These are phyloP conservation scores for Pollimyrus isidori DNA, from an alignment of 2,113 vertebrate species.

Conservation along the genomic window DNA sequence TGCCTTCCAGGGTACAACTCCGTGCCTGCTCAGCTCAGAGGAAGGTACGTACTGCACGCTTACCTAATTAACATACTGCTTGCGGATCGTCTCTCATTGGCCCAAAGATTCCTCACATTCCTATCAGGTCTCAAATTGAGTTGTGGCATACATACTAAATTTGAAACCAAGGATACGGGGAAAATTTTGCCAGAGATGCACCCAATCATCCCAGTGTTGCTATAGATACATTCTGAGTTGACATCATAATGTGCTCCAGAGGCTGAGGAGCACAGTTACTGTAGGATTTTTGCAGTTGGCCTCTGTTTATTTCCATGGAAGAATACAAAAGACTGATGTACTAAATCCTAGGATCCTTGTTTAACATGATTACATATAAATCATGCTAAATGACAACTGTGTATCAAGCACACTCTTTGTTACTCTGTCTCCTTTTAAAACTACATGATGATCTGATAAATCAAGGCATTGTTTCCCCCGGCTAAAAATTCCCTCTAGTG, in stretches of 20 bases:
- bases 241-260: slow-evolving; percentile 59
- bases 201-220: slow-evolving; percentile 41
- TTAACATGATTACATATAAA: slow-evolving; percentile 33
- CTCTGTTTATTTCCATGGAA: slow-evolving; percentile 41
- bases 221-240: slow-evolving; percentile 58
- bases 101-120: slow-evolving; percentile 22
- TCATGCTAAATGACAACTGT: slow-evolving; percentile 7
- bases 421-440: slow-evolving; percentile 33
- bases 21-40: not conserved
- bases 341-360: slow-evolving; percentile 34
- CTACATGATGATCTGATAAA: slow-evolving; percentile 33
- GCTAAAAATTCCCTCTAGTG: slow-evolving; percentile 20
- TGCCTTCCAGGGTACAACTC: not conserved
- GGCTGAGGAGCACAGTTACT: slow-evolving; percentile 47
- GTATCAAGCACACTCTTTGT: slow-evolving; percentile 25
- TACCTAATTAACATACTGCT: slow-evolving; percentile 46
- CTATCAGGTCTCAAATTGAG: slow-evolving; percentile 38
- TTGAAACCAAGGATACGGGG: slow-evolving; percentile 30
- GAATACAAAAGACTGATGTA: slow-evolving; percentile 40
- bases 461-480: slow-evolving; percentile 22
- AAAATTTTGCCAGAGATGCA: slow-evolving; percentile 44
- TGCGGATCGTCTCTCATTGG: not conserved
- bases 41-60: slow-evolving; percentile 42
- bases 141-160: slow-evolving; percentile 39
- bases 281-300: slow-evolving; percentile 41